Conservation (phyloP, 1,140 invertebrate species). For the Dryas iulia region DNA sequence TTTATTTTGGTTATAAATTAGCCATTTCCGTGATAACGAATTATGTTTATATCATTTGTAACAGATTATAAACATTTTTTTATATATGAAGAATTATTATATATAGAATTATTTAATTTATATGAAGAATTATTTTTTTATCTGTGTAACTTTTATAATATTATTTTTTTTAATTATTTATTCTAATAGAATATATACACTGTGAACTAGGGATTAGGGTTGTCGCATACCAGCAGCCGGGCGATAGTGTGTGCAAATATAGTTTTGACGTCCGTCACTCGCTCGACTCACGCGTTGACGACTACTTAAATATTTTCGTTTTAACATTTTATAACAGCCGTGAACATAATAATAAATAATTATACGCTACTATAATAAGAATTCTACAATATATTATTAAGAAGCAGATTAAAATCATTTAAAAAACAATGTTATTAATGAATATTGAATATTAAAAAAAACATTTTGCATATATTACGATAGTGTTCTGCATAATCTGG, state of each 20-base stretch:
- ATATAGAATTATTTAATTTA: too few relatives aligned
- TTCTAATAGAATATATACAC: constrained; percentile 50
- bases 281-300: constrained; percentile 36
- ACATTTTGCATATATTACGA: background rate
- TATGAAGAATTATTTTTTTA: too few relatives aligned
- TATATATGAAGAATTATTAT: background rate
- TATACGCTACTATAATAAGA: background rate
- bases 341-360: background rate
- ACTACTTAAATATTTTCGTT: constrained; percentile 23
- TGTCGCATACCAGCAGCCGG: constrained; percentile 60
- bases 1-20: constrained; percentile 25
- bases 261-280: constrained; percentile 57
- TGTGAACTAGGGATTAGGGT: constrained; percentile 52
- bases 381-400: background rate
- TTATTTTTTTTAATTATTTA: constrained; percentile 3
- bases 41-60: constrained; percentile 12
- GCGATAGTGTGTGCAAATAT: constrained; percentile 67
- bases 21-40: background rate
- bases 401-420: background rate
- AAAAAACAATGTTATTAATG: background rate
- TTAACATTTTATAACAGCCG: background rate
- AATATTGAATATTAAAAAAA: background rate
- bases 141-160: background rate
- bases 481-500: constrained; percentile 5
- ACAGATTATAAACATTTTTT: constrained; percentile 5